Conservation (phyloP, 92 coral and sea anemone genomes). For the Desmophyllum pertusum region DNA sequence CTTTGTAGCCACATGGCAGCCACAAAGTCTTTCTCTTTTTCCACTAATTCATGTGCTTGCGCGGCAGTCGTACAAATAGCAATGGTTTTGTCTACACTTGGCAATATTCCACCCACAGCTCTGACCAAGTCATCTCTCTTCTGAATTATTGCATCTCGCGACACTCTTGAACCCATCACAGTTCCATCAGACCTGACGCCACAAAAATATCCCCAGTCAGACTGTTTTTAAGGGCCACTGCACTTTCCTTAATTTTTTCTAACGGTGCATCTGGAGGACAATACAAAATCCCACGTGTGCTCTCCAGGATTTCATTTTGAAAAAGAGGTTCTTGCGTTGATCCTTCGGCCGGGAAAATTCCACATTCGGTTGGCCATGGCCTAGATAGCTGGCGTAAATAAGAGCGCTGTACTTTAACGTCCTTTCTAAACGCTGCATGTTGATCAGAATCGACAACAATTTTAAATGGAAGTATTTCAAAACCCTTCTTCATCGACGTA, state of each 20-base stretch:
- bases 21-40: conserved; percentile 56
- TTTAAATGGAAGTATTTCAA: conserved; percentile 52
- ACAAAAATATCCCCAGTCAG: conserved; percentile 67
- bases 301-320: conserved; percentile 50
- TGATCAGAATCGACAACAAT: conserved; percentile 66
- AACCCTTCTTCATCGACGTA: conserved; percentile 27
- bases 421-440: conserved; percentile 67
- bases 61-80: conserved; percentile 55
- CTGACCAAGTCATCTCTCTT: conserved; percentile 63
- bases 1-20: conserved; percentile 62
- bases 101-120: conserved; percentile 63
- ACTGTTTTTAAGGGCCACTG: conserved; percentile 75
- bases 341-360: conserved; percentile 58
- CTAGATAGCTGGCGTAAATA: conserved; percentile 70
- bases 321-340: conserved; percentile 47
- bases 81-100: conserved; percentile 49
- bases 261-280: conserved; percentile 29
- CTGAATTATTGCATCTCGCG: conserved; percentile 37
- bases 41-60: conserved; percentile 47
- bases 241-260: conserved; percentile 49
- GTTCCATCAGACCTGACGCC: conserved; percentile 56
- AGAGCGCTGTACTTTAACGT: conserved; percentile 24
- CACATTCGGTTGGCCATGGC: conserved; percentile 59
- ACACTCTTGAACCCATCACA: conserved; percentile 40
- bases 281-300: conserved; percentile 43